These are phyloP conservation scores for Matsumyia berberina DNA, from an alignment of 2,888 invertebrate genomes.

Conservation along the genomic window DNA sequence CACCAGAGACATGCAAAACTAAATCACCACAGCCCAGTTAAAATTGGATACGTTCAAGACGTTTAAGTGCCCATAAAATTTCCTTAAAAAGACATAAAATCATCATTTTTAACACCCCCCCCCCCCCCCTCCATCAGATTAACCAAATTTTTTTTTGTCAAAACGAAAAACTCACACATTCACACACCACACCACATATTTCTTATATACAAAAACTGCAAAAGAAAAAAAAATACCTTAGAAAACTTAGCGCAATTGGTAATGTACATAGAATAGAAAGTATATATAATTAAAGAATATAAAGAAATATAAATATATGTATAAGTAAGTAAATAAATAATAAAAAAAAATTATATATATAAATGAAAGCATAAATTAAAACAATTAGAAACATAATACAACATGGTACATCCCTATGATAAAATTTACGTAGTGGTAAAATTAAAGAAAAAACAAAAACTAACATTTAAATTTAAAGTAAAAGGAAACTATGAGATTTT, in stretches of 20 bases:
- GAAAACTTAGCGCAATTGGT: slow-evolving; percentile 84
- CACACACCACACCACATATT: slow-evolving; percentile 25
- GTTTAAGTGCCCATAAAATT: slow-evolving; percentile 33
- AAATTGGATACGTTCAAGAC: slow-evolving; percentile 11
- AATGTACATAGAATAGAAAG: slow-evolving; percentile 78
- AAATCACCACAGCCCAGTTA: slow-evolving; percentile 7
- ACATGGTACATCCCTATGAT: slow-evolving; percentile 64
- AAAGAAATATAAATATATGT: slow-evolving; percentile 66
- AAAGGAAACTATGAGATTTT: slow-evolving; percentile 68
- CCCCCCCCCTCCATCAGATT: slow-evolving; percentile 29
- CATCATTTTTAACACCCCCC: background rate
- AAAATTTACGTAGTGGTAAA: slow-evolving; percentile 68
- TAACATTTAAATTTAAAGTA: slow-evolving; percentile 49
- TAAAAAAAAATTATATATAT: slow-evolving; percentile 41
- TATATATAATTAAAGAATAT: slow-evolving; percentile 66
- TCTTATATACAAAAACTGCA: slow-evolving; percentile 35
- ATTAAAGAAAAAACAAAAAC: slow-evolving; percentile 51
- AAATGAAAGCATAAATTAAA: slow-evolving; percentile 43
- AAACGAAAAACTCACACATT: slow-evolving; percentile 47
- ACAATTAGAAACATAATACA: slow-evolving; percentile 60
- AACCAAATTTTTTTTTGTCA: slow-evolving; percentile 18
- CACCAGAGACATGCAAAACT: slow-evolving; percentile 16
- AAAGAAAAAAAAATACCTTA: slow-evolving; percentile 81
- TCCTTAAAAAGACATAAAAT: slow-evolving; percentile 36
- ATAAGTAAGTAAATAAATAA: slow-evolving; percentile 60